Base-by-base conservation (phyloP, 2,888 invertebrate genomes). In the Odontocolon sp. region DNA sequence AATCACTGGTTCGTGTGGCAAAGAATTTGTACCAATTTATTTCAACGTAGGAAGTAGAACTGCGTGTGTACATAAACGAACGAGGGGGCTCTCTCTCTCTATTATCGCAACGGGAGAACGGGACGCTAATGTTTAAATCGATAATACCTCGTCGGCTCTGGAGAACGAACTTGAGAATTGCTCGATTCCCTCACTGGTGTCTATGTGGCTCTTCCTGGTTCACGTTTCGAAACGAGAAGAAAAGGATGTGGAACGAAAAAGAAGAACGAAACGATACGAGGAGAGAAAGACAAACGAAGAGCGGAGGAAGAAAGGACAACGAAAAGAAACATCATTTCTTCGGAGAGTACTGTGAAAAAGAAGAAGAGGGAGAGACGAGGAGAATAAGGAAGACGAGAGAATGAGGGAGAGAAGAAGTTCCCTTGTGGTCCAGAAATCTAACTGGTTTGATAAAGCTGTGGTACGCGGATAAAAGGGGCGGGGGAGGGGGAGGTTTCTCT, bases 111-210 rank as follows among this genome's bases (percentile, higher is more conserved):
- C 56, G 52, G 47, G 47, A 61, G 36, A 68, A 45, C 18, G 50
- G 76, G 79, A 80, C 82, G 81, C 84, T 86, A 87, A 87, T 86
- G 86, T 83, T 82, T 83, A 83, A 86, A 86, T 87, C 87, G 85
- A 87, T 87, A 86, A 68, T 45, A 76, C 70, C 77, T 72, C 66
- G 75, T 11, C 28, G 61, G 56, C 72, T 66, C 50, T 26, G 66
- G 23, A 64, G 47, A 66, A 59, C 28, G 47, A n/a, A n/a, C n/a
- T n/a, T n/a, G n/a, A 16, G 33, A 50, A 40, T 18, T 36, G 21
- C 50, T 36, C 42, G 21, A 23, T n/a, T 3, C 47, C 21, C 6
- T 26, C 47, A 26, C 11, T 23, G 33, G 11, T 31, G 52, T 28
- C 18, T 31, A 14, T 21, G 33, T 14, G 21, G n/a, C 26, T 42